Evolutionary conservation across 1,140 invertebrate genomes (phyloP).

Genomic region (Neodiprion pinetum): DNA sequence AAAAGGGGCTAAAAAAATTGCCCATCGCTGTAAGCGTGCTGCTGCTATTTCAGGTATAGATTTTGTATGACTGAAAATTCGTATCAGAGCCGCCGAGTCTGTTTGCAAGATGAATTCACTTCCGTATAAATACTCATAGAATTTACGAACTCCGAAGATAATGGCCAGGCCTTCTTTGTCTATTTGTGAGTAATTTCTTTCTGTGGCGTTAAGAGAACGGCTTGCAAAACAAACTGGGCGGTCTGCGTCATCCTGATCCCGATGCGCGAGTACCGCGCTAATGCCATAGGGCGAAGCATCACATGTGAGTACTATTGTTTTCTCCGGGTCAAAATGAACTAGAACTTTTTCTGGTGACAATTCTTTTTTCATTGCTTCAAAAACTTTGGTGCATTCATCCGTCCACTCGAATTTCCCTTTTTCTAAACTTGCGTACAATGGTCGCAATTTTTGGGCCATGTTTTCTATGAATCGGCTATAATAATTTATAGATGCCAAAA

Average conservation of each 20-base stretch:
- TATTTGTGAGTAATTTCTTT: constrained; percentile 17
- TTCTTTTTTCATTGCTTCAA: constrained; percentile 12
- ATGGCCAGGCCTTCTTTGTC: background rate
- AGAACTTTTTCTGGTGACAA: background rate
- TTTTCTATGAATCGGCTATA: constrained; percentile 19
- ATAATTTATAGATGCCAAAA: constrained; percentile 13
- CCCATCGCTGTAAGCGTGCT: constrained; percentile 30
- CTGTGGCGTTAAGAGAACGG: background rate
- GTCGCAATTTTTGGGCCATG: constrained; percentile 19
- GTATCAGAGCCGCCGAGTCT: constrained; percentile 41
- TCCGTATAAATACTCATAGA: constrained; percentile 44
- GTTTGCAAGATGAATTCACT: constrained; percentile 43
- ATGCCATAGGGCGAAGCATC: constrained; percentile 32
- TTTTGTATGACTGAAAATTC: constrained; percentile 35
- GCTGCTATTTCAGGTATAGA: constrained; percentile 31
- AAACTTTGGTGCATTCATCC: constrained; percentile 16
- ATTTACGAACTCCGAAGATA: constrained; percentile 26
- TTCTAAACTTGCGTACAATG: background rate
- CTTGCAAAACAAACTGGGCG: constrained; percentile 23
- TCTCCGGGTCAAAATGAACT: constrained; percentile 28
- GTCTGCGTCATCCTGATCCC: constrained; percentile 16
- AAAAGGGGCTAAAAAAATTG: constrained; percentile 29
- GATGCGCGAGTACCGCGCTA: constrained; percentile 20
- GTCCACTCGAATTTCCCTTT: constrained; percentile 27
- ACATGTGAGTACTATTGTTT: constrained; percentile 22